Base-by-base conservation (phyloP, 2,888 invertebrate species). In the Nematopogon swammerdamellus region DNA sequence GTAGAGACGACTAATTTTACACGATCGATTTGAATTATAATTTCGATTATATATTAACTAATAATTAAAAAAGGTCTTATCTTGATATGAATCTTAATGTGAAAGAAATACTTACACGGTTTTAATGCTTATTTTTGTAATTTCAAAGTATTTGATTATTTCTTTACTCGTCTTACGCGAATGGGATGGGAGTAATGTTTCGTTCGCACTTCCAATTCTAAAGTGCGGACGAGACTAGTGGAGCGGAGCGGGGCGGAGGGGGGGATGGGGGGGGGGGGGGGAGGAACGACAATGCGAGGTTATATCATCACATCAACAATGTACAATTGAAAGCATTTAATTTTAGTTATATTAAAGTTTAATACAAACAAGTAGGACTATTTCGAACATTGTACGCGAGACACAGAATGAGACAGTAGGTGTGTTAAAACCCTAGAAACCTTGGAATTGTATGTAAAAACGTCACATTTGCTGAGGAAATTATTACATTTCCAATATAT, bases 301-400 rank as follows among this genome's bases (percentile, higher is more conserved):
- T 36, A 14, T 14, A 36, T 14, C 36, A 62, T 65, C 65, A 63
- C 36, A 62, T 65, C 65, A 63, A 60, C 61, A 68, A 73, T 79
- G 77, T 77, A 77, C 79, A 79, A 79, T 70, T 72, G 61, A 65
- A 76, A 74, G 79, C 79, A 79, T 79, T 79, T 79, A 79, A 76
- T 75, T 76, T 75, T 77, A 79, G 75, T 72, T 68, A 70, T 75
- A 74, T 72, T 65, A 68, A 72, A 71, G 70, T 36, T n/a, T n/a
- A n/a, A n/a, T n/a, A n/a, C n/a, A n/a, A n/a, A n/a, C n/a, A 14
- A 36, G 36, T 14, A 36, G 11, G 11, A 6, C 11, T 36, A 36
- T 36, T 36, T 36, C 3, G 14, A 36, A 14, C 36, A 36, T 36
- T 36, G 4, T 8, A 25, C 11, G 8, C 36, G 36, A 14, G 8